A percentile compares a stretch with the other conserved stretches of the same genome.
Evolutionary conservation across 2,113 vertebrate species (phyloP).

Genomic region (Syngnathus floridae): DNA sequence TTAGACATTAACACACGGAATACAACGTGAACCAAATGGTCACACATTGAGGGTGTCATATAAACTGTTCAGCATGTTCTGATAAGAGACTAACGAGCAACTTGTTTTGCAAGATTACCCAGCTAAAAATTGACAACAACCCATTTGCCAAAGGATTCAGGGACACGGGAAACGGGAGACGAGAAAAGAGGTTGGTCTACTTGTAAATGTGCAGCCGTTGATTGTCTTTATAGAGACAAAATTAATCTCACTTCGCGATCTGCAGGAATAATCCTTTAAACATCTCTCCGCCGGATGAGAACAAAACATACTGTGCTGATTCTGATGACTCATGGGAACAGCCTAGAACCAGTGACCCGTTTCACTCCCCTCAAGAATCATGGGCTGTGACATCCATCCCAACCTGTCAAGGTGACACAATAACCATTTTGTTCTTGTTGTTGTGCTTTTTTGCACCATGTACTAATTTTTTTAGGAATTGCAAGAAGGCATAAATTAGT

Average conservation of each 20-base stretch:
- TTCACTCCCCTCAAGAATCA: constrained; percentile 74
- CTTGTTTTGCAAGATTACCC: constrained; percentile 78
- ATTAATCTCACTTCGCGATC: constrained; percentile 21
- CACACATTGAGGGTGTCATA: not conserved
- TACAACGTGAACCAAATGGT: not conserved
- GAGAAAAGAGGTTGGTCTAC: constrained; percentile 83
- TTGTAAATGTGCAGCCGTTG: not conserved
- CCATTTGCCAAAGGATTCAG: constrained; percentile 97
- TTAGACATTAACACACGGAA: not conserved
- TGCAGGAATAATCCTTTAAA: constrained; percentile 79
- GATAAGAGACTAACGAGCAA: not conserved
- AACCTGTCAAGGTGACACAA: constrained; percentile 72
- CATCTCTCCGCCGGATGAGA: constrained; percentile 77
- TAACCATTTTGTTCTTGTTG: not conserved
- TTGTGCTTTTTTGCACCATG: not conserved
- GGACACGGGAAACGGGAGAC: constrained; percentile 87
- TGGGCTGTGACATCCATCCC: constrained; percentile 75
- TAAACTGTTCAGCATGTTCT: not conserved
- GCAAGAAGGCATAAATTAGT: not conserved
- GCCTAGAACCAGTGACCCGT: constrained; percentile 67
- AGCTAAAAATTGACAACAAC: constrained; percentile 95
- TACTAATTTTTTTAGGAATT: not conserved
- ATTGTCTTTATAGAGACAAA: not conserved
- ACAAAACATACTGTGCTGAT: constrained; percentile 80
- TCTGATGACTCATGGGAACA: constrained; percentile 85